These are phyloP conservation scores for Dendronephthya gigantea DNA, from an alignment of 64 coral and sea anemone species.

Conservation along the genomic window DNA sequence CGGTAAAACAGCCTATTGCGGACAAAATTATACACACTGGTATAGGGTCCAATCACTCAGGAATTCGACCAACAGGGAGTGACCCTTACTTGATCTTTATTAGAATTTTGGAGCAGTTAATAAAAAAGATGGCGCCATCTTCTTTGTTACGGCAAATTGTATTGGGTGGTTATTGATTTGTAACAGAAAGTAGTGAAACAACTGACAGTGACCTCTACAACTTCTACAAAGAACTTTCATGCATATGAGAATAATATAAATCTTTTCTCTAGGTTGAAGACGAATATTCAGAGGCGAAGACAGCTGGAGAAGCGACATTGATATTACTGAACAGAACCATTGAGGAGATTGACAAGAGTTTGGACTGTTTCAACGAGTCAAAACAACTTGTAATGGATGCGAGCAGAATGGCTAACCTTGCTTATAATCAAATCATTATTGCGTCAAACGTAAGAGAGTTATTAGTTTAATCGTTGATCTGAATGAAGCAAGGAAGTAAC, in stretches of 20 bases:
- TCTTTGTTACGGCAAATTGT: too few relatives aligned
- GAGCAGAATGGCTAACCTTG: constrained; percentile 34
- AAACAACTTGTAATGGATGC: constrained; percentile 50
- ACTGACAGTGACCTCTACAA: too few relatives aligned
- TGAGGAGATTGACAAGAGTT: constrained; percentile 38
- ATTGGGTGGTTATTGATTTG: too few relatives aligned
- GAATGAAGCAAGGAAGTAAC: neutral
- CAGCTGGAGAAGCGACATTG: constrained; percentile 40
- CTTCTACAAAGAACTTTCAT: neutral
- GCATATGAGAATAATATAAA: neutral
- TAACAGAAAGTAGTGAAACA: too few relatives aligned
- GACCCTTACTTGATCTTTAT: too few relatives aligned
- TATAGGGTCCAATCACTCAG: too few relatives aligned
- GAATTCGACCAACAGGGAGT: too few relatives aligned
- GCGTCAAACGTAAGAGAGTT: neutral
- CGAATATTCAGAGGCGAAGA: constrained; percentile 39
- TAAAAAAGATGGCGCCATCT: too few relatives aligned
- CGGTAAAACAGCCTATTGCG: too few relatives aligned
- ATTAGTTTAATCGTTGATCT: neutral
- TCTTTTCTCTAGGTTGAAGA: constrained; percentile 33
- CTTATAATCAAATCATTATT: constrained; percentile 30
- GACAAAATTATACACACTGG: too few relatives aligned
- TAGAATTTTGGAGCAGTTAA: too few relatives aligned
- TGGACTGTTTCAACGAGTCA: constrained; percentile 54
- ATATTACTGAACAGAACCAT: constrained; percentile 55